A percentile compares a stretch with the other conserved stretches of the same genome.
phyloP scores from a whole-genome alignment of 2,113 vertebrate species.

The Prinia subflava region DNA sequence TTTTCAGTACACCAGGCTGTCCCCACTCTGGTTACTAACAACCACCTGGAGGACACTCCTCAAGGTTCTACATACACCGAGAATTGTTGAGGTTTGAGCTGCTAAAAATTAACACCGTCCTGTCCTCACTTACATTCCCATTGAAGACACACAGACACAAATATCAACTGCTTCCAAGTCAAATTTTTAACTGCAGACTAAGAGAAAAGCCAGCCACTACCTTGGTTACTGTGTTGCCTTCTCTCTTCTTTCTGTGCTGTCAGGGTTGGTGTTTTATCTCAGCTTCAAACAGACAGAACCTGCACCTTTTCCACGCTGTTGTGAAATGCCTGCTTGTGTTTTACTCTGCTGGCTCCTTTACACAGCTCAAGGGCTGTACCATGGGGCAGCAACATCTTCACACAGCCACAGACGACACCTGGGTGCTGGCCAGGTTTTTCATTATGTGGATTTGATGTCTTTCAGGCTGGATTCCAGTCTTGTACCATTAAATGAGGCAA shows the following conservation, averaged over 20 bases:
- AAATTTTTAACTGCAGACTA: background rate
- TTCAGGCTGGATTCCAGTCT: conserved; percentile 31
- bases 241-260: background rate
- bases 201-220: background rate
- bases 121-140: background rate
- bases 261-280: background rate
- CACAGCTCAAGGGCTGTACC: background rate
- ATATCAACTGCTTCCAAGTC: background rate
- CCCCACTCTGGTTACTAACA: background rate
- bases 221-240: accelerated
- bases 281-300: background rate
- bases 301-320: background rate
- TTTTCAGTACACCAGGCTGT: background rate
- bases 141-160: accelerated
- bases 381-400: background rate
- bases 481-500: conserved; percentile 21
- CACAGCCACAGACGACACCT: background rate
- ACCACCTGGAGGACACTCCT: background rate
- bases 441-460: conserved; percentile 31
- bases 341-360: background rate
- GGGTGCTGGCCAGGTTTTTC: conserved; percentile 20
- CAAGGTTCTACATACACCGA: background rate
- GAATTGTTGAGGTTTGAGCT: background rate
- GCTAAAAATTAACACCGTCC: background rate
- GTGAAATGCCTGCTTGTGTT: background rate